Evolutionary conservation across 2,113 vertebrate genomes (phyloP), one percentile per base, ranked within the genome.

Genomic region (Asarcornis scutulata): DNA sequence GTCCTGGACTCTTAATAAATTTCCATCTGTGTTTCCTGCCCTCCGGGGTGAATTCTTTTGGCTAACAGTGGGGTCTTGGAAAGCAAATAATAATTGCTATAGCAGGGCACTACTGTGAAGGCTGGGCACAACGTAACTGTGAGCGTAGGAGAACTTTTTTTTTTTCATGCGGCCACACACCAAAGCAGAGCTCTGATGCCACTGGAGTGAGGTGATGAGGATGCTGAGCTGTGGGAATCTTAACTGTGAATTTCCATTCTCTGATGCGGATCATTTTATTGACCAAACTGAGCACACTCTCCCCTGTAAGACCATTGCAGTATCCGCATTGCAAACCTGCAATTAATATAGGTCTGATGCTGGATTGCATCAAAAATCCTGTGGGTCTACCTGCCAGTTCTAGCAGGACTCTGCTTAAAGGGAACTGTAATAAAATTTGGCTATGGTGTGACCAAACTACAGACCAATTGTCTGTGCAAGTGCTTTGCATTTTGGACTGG

Each of bases 1-100:
- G 83, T 86, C 83, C 69, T 75, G 92, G 85, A 82, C 88, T 83
- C 88, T 75, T 91, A 76, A 86, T 76, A 82, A 90, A 96, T 89
- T 95, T 91, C 91, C 90, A 86, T 96, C 90, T 95, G 88, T 90
- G 80, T 95, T 96, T 96, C 95, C 92, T 94, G 91, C 44, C 64
- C 42, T 91, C 88, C 3, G 1, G 48, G 64, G 50, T 90, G 89
- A 91, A 67, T 83, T 93, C 56, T 62, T 88, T 72, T 92, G 83
- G 80, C 88, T 92, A 81, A n/a, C 79, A 86, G 73, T 93, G 22
- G 26, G 44, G 58, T 93, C 53, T 64, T 95, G 86, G 88, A 95
- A 92, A 88, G 82, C 63, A 91, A 92, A 84, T 81, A 89, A 38
- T 40, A 76, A 40, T 68, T 68, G 31, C 42, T 91, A 16, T 83